These are phyloP conservation scores for Geotrypetes seraphini DNA, from an alignment of 2,797 vertebrate species.

Conservation along the genomic window DNA sequence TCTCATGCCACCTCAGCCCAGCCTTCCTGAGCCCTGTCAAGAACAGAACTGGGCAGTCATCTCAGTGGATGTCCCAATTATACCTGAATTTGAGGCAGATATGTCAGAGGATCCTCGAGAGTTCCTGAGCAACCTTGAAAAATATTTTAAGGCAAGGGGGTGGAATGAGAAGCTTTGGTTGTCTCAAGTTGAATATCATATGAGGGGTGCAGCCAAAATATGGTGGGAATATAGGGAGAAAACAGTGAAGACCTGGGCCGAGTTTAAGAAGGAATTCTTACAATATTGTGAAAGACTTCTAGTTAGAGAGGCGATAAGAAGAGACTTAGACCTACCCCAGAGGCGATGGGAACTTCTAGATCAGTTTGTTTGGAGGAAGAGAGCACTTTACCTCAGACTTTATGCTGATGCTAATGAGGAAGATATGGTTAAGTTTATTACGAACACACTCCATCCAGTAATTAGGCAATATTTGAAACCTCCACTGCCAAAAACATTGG, in stretches of 20 bases:
- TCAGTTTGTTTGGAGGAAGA: conserved; percentile 65
- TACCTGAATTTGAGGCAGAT: conserved; percentile 57
- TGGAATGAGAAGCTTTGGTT: conserved; percentile 65
- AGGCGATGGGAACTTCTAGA: conserved; percentile 61
- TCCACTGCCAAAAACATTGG: conserved; percentile 62
- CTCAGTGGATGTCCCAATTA: conserved; percentile 42
- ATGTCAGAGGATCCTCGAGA: conserved; percentile 63
- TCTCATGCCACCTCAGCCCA: conserved; percentile 10
- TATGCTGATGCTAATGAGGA: conserved; percentile 61
- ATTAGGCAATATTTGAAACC: conserved; percentile 60
- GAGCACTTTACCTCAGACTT: conserved; percentile 65
- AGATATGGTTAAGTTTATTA: conserved; percentile 62
- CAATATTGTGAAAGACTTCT: conserved; percentile 61
- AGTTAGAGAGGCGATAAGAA: conserved; percentile 61
- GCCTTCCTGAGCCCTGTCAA: conserved; percentile 31
- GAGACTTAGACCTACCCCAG: conserved; percentile 61
- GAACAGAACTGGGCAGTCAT: conserved; percentile 50
- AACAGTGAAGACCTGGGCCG: conserved; percentile 60
- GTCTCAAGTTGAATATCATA: conserved; percentile 66
- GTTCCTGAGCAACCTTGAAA: conserved; percentile 62
- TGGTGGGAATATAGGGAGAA: conserved; percentile 71
- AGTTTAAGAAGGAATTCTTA: conserved; percentile 67
- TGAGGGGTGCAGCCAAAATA: conserved; percentile 65
- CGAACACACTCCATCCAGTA: conserved; percentile 64
- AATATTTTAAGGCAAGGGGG: conserved; percentile 62